phyloP scores from a whole-genome alignment of 1,140 invertebrate genomes.

The Dufourea novaeangliae region DNA sequence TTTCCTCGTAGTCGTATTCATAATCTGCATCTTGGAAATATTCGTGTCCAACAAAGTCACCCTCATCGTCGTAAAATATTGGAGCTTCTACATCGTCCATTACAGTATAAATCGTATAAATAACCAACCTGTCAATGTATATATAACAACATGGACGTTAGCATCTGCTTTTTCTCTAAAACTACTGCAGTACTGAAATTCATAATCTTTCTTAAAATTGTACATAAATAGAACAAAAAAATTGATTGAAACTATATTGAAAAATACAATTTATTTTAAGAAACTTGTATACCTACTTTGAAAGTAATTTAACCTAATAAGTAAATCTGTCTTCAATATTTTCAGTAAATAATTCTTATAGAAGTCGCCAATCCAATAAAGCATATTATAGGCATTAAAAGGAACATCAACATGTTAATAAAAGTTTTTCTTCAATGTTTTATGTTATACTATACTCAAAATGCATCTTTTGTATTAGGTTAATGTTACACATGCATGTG shows the following conservation, averaged over 20 bases:
- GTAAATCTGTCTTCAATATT: too few relatives aligned
- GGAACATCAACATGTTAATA: too few relatives aligned
- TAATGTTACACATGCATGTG: too few relatives aligned
- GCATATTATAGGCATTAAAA: too few relatives aligned
- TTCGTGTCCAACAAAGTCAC: constrained; percentile 65
- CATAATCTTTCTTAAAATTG: neutral
- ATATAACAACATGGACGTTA: constrained; percentile 13
- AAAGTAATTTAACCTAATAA: neutral
- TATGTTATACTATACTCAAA: too few relatives aligned
- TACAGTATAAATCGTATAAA: constrained; percentile 28
- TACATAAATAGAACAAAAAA: neutral
- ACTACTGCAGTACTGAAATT: neutral
- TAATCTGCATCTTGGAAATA: constrained; percentile 67
- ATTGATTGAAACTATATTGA: too few relatives aligned
- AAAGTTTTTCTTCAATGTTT: too few relatives aligned
- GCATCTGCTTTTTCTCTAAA: neutral
- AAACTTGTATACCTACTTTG: neutral
- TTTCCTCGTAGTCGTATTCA: constrained; percentile 70
- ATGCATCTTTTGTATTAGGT: too few relatives aligned
- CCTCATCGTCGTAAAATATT: constrained; percentile 70
- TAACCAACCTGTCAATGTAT: neutral
- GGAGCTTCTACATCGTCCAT: constrained; percentile 67
- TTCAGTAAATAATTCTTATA: too few relatives aligned
- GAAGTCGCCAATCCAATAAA: too few relatives aligned
- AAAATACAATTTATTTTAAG: neutral